Base-by-base conservation (phyloP, 2,888 invertebrate genomes). In the Piscicola geometra region DNA sequence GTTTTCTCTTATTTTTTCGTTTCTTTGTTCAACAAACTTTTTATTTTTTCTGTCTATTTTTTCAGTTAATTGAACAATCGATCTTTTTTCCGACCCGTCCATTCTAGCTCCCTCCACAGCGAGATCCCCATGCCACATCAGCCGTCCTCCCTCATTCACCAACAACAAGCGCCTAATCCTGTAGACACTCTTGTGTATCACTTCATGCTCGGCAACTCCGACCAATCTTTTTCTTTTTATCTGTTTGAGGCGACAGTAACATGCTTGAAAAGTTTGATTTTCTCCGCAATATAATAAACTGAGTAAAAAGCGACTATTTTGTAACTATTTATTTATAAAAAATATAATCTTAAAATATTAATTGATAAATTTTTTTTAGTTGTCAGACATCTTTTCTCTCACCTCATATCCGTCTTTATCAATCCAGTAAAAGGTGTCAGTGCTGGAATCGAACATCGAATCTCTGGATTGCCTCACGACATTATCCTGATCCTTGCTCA, bases 221-320 rank as follows among this genome's bases (percentile, higher is more conserved):
- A 56, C 25, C 21, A 56, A 25, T 21, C 60, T 56, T 56, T 56
- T 56, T 56, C 60, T 56, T 56, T 56, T 56, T 25, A 56, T 56
- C 60, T 56, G 25, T 25, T 25, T 3, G 25, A n/a, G n/a, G n/a
- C n/a, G n/a, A n/a, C n/a, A n/a, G n/a, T n/a, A n/a, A n/a, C n/a
- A n/a, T n/a, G n/a, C n/a, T n/a, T n/a, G n/a, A n/a, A 47, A 47
- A n/a, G n/a, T n/a, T n/a, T n/a, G n/a, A n/a, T n/a, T n/a, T n/a
- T n/a, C n/a, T n/a, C n/a, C n/a, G n/a, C n/a, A n/a, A n/a, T n/a
- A n/a, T n/a, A n/a, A n/a, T n/a, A n/a, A n/a, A n/a, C n/a, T n/a
- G n/a, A n/a, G n/a, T n/a, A n/a, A n/a, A n/a, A n/a, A n/a, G n/a
- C n/a, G n/a, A n/a, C n/a, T n/a, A n/a, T n/a, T n/a, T n/a, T n/a